phyloP scores from a whole-genome alignment of 1,140 invertebrate genomes.

The Pseudachorutes palmiensis region DNA sequence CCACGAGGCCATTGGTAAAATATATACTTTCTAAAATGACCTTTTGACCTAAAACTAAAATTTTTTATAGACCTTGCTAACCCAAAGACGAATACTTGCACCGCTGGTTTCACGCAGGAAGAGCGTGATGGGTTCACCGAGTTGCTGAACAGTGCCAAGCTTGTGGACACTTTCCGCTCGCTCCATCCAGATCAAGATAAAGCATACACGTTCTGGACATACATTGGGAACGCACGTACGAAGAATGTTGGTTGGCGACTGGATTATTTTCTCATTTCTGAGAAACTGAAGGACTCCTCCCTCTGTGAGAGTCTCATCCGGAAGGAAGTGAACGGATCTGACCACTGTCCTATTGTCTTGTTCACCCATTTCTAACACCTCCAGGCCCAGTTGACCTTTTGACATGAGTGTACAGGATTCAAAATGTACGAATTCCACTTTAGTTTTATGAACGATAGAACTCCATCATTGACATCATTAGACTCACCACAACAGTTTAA shows the following conservation, averaged over 20 bases:
- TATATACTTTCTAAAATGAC: neutral
- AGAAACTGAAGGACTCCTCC: conserved; percentile 61
- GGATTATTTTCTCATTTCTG: conserved; percentile 87
- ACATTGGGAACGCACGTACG: conserved; percentile 69
- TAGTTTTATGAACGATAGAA: conserved; percentile 10
- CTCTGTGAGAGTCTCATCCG: conserved; percentile 74
- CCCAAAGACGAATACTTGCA: conserved; percentile 86
- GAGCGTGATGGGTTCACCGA: conserved; percentile 84
- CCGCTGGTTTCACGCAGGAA: conserved; percentile 90
- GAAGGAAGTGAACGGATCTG: conserved; percentile 67
- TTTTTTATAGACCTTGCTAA: conserved; percentile 79
- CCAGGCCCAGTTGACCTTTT: neutral
- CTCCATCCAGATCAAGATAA: conserved; percentile 75
- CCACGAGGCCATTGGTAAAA: conserved; percentile 81
- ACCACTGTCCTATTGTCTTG: conserved; percentile 77
- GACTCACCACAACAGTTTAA: too few relatives aligned
- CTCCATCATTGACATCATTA: too few relatives aligned
- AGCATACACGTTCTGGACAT: conserved; percentile 92
- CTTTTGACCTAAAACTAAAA: too few relatives aligned
- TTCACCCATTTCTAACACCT: conserved; percentile 51
- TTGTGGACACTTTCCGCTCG: conserved; percentile 79
- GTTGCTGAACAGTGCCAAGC: conserved; percentile 62
- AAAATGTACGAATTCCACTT: neutral
- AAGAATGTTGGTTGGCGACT: conserved; percentile 95
- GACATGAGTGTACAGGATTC: neutral